Percentiles rank a stretch among this genome's conserved stretches.
phyloP scores from a whole-genome alignment of 2,888 invertebrate species.

The Philhelius pedissequus region DNA sequence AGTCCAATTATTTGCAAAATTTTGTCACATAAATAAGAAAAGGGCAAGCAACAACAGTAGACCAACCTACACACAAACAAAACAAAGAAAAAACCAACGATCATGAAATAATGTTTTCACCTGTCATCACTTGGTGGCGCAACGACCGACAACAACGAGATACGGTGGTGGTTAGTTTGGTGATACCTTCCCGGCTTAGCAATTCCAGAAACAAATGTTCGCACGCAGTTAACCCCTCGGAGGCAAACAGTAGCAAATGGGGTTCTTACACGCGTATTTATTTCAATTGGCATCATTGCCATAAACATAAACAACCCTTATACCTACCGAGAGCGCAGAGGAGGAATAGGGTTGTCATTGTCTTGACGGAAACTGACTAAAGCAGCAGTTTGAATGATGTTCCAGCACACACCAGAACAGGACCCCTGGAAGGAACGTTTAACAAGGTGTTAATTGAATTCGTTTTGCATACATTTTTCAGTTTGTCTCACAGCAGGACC shows the following conservation, averaged over 20 bases:
- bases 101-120: conserved; percentile 47
- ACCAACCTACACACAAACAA: too few species aligned
- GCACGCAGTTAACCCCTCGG: conserved; percentile 39
- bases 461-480: conserved; percentile 77
- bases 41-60: conserved; percentile 31
- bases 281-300: conserved; percentile 19
- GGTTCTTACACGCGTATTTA: conserved; percentile 35
- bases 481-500: conserved; percentile 30
- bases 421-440: conserved; percentile 48
- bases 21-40: conserved; percentile 79
- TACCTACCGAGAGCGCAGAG: too few species aligned
- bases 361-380: not conserved
- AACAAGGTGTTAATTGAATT: conserved; percentile 78
- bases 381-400: not conserved
- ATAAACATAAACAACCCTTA: conserved; percentile 44
- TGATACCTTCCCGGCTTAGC: not conserved
- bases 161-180: not conserved
- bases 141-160: too few species aligned
- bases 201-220: conserved; percentile 59
- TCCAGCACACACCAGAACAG: not conserved
- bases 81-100: not conserved
- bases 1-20: conserved; percentile 79
- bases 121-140: conserved; percentile 36
- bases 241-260: conserved; percentile 63
- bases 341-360: conserved; percentile 15